Evolutionary conservation across 2,888 invertebrate genomes (phyloP).

Genomic region (Cheilosia vulpina): DNA sequence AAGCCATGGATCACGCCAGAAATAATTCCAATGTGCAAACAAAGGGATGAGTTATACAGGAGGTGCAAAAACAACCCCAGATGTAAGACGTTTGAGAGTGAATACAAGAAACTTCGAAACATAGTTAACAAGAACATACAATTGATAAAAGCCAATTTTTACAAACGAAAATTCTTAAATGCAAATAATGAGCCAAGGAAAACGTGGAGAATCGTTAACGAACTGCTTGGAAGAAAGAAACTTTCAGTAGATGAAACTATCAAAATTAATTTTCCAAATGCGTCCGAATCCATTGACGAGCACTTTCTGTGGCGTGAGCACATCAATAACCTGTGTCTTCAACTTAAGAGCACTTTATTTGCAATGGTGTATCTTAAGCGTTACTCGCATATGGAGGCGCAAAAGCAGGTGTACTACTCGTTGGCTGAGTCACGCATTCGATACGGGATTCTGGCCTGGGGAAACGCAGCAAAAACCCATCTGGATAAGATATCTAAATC

Average conservation of each 20-base stretch:
- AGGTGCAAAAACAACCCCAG: slow-evolving; percentile 34
- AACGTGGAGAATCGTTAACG: neutral
- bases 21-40: slow-evolving; percentile 15
- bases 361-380: too few relatives aligned
- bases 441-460: too few relatives aligned
- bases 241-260: slow-evolving; percentile 5
- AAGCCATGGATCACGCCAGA: slow-evolving; percentile 24
- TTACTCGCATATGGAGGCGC: too few relatives aligned
- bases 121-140: neutral
- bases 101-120: neutral
- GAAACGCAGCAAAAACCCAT: too few relatives aligned
- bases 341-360: too few relatives aligned
- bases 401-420: too few relatives aligned
- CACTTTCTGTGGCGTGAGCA: too few relatives aligned
- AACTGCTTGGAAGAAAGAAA: slow-evolving; percentile 1
- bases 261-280: neutral
- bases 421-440: too few relatives aligned
- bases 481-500: too few relatives aligned
- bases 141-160: neutral
- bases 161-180: neutral
- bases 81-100: neutral
- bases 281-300: too few relatives aligned
- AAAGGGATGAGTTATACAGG: slow-evolving; percentile 31
- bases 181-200: slow-evolving; percentile 1
- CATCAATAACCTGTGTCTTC: too few relatives aligned